These are phyloP conservation scores for Xylocopa sonorina DNA, from an alignment of 1,140 invertebrate genomes.

Conservation along the genomic window DNA sequence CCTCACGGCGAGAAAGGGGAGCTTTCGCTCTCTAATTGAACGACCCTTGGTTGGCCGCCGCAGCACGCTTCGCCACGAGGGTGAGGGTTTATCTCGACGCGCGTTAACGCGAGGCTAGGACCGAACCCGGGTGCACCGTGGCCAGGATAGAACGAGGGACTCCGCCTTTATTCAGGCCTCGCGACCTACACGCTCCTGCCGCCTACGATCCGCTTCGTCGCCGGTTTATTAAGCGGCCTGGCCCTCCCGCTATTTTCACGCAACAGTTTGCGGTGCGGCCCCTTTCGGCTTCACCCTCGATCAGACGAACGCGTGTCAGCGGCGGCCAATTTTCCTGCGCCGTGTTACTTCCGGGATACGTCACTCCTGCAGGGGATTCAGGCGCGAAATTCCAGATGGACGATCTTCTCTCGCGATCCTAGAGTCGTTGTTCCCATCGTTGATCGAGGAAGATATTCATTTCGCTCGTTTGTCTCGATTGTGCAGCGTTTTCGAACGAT, in stretches of 20 bases:
- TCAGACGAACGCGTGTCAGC: slow-evolving; percentile 10
- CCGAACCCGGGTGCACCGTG: slow-evolving; percentile 19
- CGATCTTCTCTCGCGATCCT: too few species aligned
- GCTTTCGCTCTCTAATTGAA: slow-evolving; percentile 71
- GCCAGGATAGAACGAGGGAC: slow-evolving; percentile 60
- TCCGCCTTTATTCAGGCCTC: slow-evolving; percentile 45
- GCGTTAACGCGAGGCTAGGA: slow-evolving; percentile 72
- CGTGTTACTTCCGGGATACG: slow-evolving; percentile 23
- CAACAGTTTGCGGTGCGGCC: slow-evolving; percentile 77
- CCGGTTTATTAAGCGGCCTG: slow-evolving; percentile 73
- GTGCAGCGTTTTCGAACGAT: too few species aligned
- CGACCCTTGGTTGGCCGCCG: slow-evolving; percentile 60
- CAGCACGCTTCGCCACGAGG: slow-evolving; percentile 64
- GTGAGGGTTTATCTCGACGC: slow-evolving; percentile 70
- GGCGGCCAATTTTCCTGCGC: slow-evolving; percentile 49
- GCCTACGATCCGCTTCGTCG: slow-evolving; percentile 21
- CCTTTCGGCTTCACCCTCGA: slow-evolving; percentile 5
- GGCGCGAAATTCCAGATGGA: slow-evolving; percentile 33
- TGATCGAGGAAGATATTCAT: too few species aligned
- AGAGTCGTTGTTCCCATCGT: too few species aligned
- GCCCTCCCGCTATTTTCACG: slow-evolving; percentile 72
- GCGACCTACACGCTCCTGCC: background rate
- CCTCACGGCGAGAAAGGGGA: slow-evolving; percentile 26
- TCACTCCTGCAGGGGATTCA: slow-evolving; percentile 9
- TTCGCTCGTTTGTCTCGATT: too few species aligned